Conservation (phyloP, 2,113 vertebrate genomes). For the Neodon shergylaensis region DNA sequence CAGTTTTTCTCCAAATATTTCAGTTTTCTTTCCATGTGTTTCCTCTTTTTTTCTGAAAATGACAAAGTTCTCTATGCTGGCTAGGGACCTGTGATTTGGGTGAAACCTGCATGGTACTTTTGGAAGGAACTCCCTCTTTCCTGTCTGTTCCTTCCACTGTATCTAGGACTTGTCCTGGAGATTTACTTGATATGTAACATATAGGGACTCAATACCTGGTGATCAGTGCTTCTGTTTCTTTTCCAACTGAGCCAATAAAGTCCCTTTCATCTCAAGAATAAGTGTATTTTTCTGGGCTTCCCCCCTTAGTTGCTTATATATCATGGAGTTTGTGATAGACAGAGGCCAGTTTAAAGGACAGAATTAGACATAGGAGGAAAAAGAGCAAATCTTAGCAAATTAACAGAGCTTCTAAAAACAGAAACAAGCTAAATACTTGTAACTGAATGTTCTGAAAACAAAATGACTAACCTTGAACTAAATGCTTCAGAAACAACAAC, state of each 20-base stretch:
- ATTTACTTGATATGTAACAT: not conserved
- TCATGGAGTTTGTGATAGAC: not conserved
- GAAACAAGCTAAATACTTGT: not conserved
- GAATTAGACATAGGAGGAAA: too few relatives aligned
- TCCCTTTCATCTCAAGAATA: not conserved
- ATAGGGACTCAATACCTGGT: not conserved
- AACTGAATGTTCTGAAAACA: not conserved
- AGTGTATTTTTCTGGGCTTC: not conserved
- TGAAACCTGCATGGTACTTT: too few relatives aligned
- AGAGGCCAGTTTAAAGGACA: not conserved
- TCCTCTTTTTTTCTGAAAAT: not conserved
- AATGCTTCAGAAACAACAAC: not conserved
- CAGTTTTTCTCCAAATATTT: not conserved
- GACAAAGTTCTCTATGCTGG: not conserved
- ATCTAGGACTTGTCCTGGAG: not conserved
- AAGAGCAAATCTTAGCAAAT: not conserved
- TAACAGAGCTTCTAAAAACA: not conserved
- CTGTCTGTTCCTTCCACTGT: too few relatives aligned
- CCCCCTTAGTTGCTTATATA: not conserved
- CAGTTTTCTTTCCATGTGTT: not conserved
- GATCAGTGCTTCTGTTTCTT: not conserved
- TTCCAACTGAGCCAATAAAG: too few relatives aligned
- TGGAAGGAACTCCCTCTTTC: not conserved
- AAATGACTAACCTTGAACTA: not conserved
- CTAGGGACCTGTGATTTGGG: too few relatives aligned